phyloP scores from a whole-genome alignment of 2,113 vertebrate genomes.

The Oncorhynchus masou region DNA sequence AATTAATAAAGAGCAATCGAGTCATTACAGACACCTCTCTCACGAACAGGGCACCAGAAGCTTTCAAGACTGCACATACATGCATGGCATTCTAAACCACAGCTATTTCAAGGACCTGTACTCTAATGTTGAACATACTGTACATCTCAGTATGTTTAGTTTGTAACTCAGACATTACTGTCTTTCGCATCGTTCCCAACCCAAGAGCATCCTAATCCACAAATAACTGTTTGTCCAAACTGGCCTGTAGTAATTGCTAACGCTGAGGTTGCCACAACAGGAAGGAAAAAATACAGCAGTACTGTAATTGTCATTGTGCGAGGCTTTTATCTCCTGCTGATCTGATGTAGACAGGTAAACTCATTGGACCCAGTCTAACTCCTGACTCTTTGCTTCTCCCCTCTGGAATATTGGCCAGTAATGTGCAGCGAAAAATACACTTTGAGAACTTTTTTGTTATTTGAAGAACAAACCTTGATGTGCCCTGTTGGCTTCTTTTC shows the following conservation, averaged over 20 bases:
- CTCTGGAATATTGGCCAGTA: background rate
- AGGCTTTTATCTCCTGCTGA: constrained; percentile 37
- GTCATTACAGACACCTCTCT: no score
- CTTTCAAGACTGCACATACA: no score
- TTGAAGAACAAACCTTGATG: no score
- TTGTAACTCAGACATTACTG: background rate
- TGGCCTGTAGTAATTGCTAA: constrained; percentile 27
- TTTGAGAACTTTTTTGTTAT: no score
- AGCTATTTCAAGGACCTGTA: no score
- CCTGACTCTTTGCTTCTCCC: background rate
- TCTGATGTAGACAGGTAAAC: constrained; percentile 26
- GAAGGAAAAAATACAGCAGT: background rate
- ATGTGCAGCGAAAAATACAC: background rate
- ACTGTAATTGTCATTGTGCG: constrained; percentile 58
- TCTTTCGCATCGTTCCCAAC: background rate
- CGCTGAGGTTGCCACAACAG: background rate
- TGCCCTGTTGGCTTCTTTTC: no score
- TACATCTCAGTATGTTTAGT: background rate
- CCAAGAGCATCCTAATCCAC: background rate
- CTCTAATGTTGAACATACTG: no score
- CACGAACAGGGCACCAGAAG: no score
- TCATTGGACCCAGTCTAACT: background rate
- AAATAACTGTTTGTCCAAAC: constrained; percentile 35
- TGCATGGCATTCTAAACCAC: no score
- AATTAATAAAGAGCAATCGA: no score